Evolutionary conservation across 2,797 vertebrate species (phyloP).

Genomic region (Urocyon cinereoargenteus): DNA sequence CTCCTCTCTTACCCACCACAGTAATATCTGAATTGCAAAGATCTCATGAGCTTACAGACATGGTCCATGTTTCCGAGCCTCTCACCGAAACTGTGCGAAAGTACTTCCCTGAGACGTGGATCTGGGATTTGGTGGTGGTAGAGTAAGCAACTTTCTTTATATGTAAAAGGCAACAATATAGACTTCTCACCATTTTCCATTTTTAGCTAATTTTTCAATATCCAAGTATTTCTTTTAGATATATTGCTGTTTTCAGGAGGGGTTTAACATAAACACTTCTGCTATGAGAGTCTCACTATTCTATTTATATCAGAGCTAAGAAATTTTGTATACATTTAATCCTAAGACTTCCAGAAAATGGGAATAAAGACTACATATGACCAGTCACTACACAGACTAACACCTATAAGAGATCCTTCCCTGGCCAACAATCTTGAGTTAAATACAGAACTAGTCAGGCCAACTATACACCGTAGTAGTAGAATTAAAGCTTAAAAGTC

Average conservation of each 20-base stretch:
- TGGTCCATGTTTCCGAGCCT: fast-evolving
- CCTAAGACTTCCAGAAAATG: background rate
- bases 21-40: fast-evolving
- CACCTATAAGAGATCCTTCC: background rate
- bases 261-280: background rate
- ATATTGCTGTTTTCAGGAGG: background rate
- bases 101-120: slow-evolving; percentile 90
- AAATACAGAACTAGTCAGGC: background rate
- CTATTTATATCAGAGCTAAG: background rate
- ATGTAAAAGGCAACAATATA: slow-evolving; percentile 12
- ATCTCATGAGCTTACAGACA: fast-evolving
- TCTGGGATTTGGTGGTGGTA: slow-evolving; percentile 84
- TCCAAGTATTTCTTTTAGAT: background rate
- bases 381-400: background rate
- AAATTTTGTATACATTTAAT: slow-evolving; percentile 31
- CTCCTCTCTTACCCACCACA: background rate
- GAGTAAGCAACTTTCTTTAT: slow-evolving; percentile 79
- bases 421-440: background rate
- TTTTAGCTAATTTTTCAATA: background rate
- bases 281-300: background rate
- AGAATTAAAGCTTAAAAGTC: slow-evolving; percentile 23
- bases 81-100: slow-evolving; percentile 79
- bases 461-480: background rate
- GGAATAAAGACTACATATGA: background rate
- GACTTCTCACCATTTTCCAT: background rate